Evolutionary conservation across 2,113 vertebrate species (phyloP).

Genomic region (Oreochromis spilurus): DNA sequence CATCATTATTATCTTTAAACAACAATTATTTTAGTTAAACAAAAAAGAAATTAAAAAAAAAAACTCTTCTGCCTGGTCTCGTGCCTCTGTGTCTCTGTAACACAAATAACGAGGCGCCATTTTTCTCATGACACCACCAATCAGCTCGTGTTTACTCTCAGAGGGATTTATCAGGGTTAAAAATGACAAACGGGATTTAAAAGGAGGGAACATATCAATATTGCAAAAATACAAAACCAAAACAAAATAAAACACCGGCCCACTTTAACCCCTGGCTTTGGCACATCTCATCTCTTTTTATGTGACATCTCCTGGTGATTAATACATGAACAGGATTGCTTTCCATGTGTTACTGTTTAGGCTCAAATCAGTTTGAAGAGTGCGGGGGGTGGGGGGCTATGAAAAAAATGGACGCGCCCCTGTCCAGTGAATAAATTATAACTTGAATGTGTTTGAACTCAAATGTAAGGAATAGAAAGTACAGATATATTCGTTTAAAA

Average conservation of each 20-base stretch:
- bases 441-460: too few relatives aligned
- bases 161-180: background rate
- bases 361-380: background rate
- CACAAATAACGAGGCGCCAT: background rate
- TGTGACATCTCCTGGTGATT: background rate
- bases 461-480: too few relatives aligned
- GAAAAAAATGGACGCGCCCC: too few relatives aligned
- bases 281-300: background rate
- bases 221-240: background rate
- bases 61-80: background rate
- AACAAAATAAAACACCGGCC: background rate
- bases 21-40: background rate
- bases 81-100: background rate
- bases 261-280: background rate
- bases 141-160: background rate
- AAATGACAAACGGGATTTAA: background rate
- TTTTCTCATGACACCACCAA: background rate
- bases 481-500: background rate
- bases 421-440: too few relatives aligned
- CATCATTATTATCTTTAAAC: fast-evolving
- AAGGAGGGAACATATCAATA: background rate
- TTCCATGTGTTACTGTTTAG: background rate
- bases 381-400: background rate
- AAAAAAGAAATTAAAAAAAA: fast-evolving
- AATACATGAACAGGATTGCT: background rate